phyloP scores from a whole-genome alignment of 1,140 invertebrate species.

The Saccostrea cuccullata region DNA sequence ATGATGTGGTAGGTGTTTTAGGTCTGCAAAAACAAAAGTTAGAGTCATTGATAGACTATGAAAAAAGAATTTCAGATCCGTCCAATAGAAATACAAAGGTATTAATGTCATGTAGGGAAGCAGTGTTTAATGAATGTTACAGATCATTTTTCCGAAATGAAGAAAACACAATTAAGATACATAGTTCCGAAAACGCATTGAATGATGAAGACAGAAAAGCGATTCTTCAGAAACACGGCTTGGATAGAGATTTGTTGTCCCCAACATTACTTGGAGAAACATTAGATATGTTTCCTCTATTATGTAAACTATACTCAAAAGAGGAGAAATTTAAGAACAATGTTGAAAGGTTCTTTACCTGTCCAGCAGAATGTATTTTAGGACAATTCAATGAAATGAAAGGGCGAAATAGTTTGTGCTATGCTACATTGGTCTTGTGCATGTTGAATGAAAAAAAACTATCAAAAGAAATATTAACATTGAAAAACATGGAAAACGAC shows the following conservation, averaged over 20 bases:
- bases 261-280: not conserved
- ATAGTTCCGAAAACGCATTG: not conserved
- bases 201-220: not conserved
- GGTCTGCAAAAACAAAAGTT: not conserved
- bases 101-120: not conserved
- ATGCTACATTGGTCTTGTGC: not conserved
- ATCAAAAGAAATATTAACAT: not conserved
- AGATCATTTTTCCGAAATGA: not conserved
- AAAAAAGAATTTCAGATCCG: not conserved
- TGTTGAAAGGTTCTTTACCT: not conserved
- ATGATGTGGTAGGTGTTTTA: constrained; percentile 9
- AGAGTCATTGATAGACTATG: not conserved
- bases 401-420: not conserved
- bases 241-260: not conserved
- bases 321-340: not conserved
- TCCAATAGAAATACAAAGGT: not conserved
- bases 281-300: not conserved
- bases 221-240: not conserved
- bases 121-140: not conserved
- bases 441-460: not conserved
- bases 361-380: not conserved
- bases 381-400: not conserved
- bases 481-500: not conserved
- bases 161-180: not conserved
- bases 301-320: not conserved